A percentile compares a stretch with the other conserved stretches of the same genome.
These are phyloP conservation scores for Guaruba guarouba DNA, from an alignment of 2,113 vertebrate genomes.

Conservation along the genomic window DNA sequence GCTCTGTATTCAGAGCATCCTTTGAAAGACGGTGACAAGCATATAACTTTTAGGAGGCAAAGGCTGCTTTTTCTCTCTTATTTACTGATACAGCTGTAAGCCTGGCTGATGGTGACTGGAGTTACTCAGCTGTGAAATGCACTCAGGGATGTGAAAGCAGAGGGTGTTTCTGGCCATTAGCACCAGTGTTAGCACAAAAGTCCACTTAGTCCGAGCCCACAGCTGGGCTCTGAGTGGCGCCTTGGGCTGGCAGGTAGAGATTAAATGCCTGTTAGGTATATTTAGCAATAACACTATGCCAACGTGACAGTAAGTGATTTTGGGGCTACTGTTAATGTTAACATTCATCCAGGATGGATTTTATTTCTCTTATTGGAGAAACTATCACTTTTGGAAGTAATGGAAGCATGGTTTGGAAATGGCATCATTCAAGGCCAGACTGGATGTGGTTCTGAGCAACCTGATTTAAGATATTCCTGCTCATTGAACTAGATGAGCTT, in stretches of 20 bases:
- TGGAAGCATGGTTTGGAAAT: background rate
- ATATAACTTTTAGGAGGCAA: background rate
- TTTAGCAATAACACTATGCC: background rate
- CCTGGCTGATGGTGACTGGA: background rate
- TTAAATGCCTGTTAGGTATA: background rate
- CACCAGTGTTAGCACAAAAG: background rate
- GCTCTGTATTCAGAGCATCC: background rate
- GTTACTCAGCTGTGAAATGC: conserved; percentile 27
- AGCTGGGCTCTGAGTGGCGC: background rate
- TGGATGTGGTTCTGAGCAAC: background rate
- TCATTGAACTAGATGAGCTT: background rate
- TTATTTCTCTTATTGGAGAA: background rate
- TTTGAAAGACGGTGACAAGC: background rate
- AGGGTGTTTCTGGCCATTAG: background rate
- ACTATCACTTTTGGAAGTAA: background rate
- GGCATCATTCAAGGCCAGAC: background rate
- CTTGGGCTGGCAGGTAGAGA: background rate
- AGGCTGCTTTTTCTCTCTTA: background rate
- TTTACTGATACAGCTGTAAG: background rate
- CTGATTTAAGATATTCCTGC: background rate
- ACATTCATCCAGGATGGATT: background rate
- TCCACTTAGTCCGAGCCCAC: background rate
- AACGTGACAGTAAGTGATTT: background rate
- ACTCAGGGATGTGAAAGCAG: background rate
- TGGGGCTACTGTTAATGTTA: background rate